phyloP scores from a whole-genome alignment of 2,113 vertebrate species.

The Heptranchias perlo region DNA sequence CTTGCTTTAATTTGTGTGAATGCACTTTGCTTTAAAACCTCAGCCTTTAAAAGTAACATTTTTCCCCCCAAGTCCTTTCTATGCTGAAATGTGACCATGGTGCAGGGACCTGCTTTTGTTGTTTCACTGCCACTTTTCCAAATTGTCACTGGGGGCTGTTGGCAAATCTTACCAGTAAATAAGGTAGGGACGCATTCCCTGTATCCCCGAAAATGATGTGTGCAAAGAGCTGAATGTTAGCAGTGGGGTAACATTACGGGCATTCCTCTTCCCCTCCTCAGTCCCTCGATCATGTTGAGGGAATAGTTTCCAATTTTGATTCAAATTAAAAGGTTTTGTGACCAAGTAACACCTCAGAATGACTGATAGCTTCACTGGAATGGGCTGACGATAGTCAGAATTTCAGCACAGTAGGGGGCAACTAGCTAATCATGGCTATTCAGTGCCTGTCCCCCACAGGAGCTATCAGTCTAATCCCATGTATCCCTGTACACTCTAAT shows the following conservation, averaged over 20 bases:
- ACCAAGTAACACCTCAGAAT: background rate
- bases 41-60: too few species aligned
- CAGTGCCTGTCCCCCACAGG: too few species aligned
- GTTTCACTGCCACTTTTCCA: background rate
- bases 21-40: too few species aligned
- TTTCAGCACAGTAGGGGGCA: background rate
- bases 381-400: background rate
- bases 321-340: background rate
- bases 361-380: background rate
- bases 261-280: background rate
- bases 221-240: background rate
- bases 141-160: background rate
- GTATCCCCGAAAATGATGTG: background rate
- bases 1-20: too few species aligned
- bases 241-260: background rate
- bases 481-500: too few species aligned
- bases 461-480: too few species aligned
- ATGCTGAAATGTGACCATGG: too few species aligned
- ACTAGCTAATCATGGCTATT: too few species aligned
- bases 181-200: background rate
- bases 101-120: background rate
- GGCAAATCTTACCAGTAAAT: background rate
- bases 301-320: too few species aligned
- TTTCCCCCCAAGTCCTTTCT: too few species aligned
- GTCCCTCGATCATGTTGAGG: background rate